Evolutionary conservation across 2,113 vertebrate species (phyloP), one percentile per base, ranked within the genome.

Genomic region (Melanotaenia duboulayi): DNA sequence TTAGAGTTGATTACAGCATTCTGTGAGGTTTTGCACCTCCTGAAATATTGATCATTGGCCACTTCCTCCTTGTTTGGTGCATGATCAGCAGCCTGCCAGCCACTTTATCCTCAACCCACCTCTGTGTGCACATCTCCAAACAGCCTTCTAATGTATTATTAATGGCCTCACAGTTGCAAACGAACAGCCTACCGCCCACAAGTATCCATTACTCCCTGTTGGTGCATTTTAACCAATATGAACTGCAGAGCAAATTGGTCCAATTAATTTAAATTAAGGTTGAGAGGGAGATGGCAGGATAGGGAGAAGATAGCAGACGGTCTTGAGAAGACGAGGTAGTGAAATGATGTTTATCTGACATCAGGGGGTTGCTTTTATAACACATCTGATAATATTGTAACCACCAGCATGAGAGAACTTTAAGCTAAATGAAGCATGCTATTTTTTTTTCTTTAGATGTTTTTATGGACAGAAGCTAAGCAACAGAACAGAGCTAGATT

Each of bases 101-200:
- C 76, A 79, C 78, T 83, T 77, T 81, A 86, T 90, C 71, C 88
- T 86, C 71, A 62, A 50, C 81, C 86, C 39, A 82, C 91, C 82
- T 85, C 74, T 2, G 52, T 16, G 61, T 65, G 65, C 83, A 79
- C 84, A 49, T 76, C 79, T 84, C 83, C 75, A 79, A 88, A 85
- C 87, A 65, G 74, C 61, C 50, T 74, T 50, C 83, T 83, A 63
- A 89, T 93, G 78, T 77, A 89, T 93, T 91, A 92, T 92, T 91
- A 87, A 93, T 91, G 74, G 72, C 14, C 71, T 70, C 71, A 22
- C 72, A 70, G 88, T 86, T 68, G 67, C 78, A 74, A 68, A 83
- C 78, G 81, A 83, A 63, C 76, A 54, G 64, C 84, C 83, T 74
- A 74, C 70, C 69, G 24, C 66, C 65, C 80, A 64, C 79, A 63